These are phyloP conservation scores for Myiothlypis chrysogaster DNA, from an alignment of 2,797 vertebrate species.

Conservation along the genomic window DNA sequence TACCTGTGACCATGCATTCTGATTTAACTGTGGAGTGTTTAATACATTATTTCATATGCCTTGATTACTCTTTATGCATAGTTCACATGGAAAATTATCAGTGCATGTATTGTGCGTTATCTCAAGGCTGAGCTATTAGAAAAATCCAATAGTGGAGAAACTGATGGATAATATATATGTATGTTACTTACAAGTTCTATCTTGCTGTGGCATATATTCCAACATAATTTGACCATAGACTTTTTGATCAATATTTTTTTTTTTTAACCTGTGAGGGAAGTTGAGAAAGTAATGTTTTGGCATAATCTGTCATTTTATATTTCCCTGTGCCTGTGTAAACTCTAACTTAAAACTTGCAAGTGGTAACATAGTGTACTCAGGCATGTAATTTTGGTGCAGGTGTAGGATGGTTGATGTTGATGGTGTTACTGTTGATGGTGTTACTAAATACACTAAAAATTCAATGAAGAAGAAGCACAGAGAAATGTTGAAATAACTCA, in stretches of 20 bases:
- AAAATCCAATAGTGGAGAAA: not conserved
- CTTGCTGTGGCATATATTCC: not conserved
- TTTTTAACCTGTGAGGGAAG: not conserved
- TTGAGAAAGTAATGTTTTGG: not conserved
- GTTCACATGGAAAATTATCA: not conserved
- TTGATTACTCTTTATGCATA: not conserved
- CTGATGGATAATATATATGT: not conserved
- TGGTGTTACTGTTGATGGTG: not conserved
- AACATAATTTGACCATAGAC: not conserved
- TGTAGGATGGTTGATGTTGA: no score
- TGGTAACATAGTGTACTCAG: not conserved
- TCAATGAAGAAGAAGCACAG: not conserved
- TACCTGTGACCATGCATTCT: not conserved
- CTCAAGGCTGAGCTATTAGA: not conserved
- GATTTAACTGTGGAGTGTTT: not conserved
- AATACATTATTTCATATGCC: not conserved
- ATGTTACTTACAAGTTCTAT: rapidly evolving
- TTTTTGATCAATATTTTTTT: not conserved
- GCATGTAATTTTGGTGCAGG: not conserved
- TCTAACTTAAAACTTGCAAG: not conserved
- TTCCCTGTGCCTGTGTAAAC: not conserved
- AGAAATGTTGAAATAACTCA: not conserved
- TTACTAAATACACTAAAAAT: not conserved
- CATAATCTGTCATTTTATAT: not conserved
- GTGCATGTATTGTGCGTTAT: not conserved